Base-by-base conservation (phyloP, 2,888 invertebrate genomes). In the Drosophila prostipennis region DNA sequence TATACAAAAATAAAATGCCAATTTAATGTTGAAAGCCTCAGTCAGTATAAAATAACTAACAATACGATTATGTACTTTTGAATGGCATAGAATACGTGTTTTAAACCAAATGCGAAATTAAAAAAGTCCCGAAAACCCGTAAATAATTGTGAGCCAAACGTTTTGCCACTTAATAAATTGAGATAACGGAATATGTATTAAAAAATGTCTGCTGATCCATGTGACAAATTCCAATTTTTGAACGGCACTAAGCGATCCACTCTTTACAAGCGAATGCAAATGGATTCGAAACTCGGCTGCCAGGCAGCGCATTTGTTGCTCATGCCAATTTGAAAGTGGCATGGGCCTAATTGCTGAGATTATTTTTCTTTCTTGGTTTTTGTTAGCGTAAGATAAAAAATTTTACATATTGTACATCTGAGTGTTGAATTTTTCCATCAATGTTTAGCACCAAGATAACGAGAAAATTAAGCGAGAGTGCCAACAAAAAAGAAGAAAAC, bases 401-500 rank as follows among this genome's bases (percentile, higher is more conserved):
- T 76, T 85, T 79, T 81, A 79, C 74, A 55, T 80, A 73, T 77
- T 83, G 71, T 76, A 75, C 72, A 79, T 81, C 79, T 71, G 82
- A 76, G 74, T 85, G 82, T 83, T 83, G 75, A 80, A 85, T 80
- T 82, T 82, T 72, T 74, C 54, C 82, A 76, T 83, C 58, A 80
- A 79, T 78, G 72, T 78, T 86, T 71, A 79, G 79, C 72, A 79
- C 69, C 45, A 39, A 72, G 58, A 56, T 40, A 72, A 51, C 10
- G n/a, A 29, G 23, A 69, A 39, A 52, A 45, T 57, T 7, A 42
- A 58, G 53, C 53, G 40, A 40, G 19, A 64, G 65, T 68, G 65
- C 65, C 65, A 68, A 70, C 34, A 26, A 16, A 46, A 16, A 40
- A 46, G 11, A 39, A 16, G 2, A 16, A 36, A 36, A 53, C 10